Percentiles rank a stretch among this genome's conserved stretches.
Evolutionary conservation across 2,797 vertebrate genomes (phyloP).

Genomic region (Mico argentatus): DNA sequence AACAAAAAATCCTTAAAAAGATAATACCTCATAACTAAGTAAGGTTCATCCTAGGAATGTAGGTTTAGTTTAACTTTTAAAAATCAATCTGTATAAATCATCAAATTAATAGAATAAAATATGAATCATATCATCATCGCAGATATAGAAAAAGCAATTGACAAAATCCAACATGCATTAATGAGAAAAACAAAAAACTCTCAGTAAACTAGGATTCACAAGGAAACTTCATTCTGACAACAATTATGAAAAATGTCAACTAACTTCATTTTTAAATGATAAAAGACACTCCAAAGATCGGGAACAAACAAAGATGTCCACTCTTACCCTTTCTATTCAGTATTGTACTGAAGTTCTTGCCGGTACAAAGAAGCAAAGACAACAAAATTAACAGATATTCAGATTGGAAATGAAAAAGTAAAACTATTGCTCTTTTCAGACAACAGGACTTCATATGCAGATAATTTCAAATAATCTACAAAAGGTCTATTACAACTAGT

Average conservation of each 20-base stretch:
- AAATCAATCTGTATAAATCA: not conserved
- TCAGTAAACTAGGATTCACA: not conserved
- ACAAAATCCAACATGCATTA: not conserved
- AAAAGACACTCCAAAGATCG: not conserved
- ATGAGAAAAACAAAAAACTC: not conserved
- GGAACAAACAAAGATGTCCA: not conserved
- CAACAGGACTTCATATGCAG: not conserved
- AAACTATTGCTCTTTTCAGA: not conserved
- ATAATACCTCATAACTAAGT: not conserved
- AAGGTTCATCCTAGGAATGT: not conserved
- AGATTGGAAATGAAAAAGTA: not conserved
- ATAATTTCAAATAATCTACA: not conserved
- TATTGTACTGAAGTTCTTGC: not conserved
- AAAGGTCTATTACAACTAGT: not conserved
- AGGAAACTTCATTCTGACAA: not conserved
- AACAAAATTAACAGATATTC: not conserved
- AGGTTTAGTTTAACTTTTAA: conserved; percentile 19
- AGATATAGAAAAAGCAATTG: not conserved
- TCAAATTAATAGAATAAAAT: not conserved
- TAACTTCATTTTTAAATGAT: not conserved
- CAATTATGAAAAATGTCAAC: not conserved
- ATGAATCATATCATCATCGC: not conserved
- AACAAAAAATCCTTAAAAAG: not conserved
- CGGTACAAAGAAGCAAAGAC: not conserved
- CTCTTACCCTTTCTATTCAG: not conserved